These are phyloP conservation scores for Anthoscopus minutus DNA, from an alignment of 2,113 vertebrate species.

Conservation along the genomic window DNA sequence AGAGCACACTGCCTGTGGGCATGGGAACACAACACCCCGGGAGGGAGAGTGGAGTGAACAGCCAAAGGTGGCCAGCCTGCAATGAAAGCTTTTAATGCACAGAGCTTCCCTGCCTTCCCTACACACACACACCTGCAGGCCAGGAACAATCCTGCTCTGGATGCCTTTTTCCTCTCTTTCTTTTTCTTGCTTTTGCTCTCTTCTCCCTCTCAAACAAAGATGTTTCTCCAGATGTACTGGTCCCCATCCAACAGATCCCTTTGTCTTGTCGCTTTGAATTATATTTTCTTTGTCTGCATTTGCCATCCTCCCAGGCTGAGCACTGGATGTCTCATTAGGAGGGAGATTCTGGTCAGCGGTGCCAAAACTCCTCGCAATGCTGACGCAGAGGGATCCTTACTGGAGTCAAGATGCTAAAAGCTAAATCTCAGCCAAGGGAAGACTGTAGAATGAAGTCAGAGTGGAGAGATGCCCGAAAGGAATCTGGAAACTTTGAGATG, in stretches of 20 bases:
- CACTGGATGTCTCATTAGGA: neutral
- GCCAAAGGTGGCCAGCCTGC: neutral
- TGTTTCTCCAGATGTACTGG: slow-evolving; percentile 26
- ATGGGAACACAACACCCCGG: neutral
- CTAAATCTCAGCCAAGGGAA: neutral
- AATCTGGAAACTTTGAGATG: neutral
- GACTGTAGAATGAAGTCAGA: neutral
- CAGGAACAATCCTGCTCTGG: neutral
- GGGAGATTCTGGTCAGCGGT: neutral
- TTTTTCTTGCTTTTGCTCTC: neutral
- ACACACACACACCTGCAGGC: neutral
- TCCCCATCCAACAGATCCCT: slow-evolving; percentile 10
- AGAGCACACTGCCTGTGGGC: slow-evolving; percentile 2
- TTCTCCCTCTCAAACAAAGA: neutral
- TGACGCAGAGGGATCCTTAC: neutral
- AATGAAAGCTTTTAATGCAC: neutral
- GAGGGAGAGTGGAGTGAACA: neutral
- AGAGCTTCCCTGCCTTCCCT: neutral
- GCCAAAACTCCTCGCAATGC: neutral
- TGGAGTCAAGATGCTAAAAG: neutral
- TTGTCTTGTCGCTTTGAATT: slow-evolving; percentile 38
- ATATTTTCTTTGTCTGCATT: neutral
- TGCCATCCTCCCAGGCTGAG: neutral
- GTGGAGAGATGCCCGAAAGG: neutral
- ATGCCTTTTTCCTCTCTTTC: neutral